Base-by-base conservation (phyloP, 2,888 invertebrate species). In the Hirtodrosophila trivittata region DNA sequence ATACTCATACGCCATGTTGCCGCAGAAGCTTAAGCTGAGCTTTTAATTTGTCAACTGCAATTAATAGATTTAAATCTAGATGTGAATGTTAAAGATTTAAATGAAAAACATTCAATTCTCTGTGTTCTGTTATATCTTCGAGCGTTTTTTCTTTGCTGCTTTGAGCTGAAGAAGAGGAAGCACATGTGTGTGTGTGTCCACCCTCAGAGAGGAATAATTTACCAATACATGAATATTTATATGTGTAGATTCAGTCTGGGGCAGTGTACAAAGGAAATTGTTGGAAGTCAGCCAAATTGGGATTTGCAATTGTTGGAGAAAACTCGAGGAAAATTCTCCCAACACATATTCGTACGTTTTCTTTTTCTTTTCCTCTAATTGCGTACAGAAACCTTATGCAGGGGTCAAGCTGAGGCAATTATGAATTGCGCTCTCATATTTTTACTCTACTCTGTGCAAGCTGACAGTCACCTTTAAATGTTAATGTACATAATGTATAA, bases 331-430 rank as follows among this genome's bases (percentile, higher is more conserved):
- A 32, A 51, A 57, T 37, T 46, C 32, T 32, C 45, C 5, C 18
- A 21, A 21, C 35, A 46, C 49, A 51, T 43, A 38, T 38, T 59
- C 30, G 3, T 4, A 10, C n/a, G 30, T 46, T 42, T 47, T 25
- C 25, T 35, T 56, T 66, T 32, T 32, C 45, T 52, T 43, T 49
- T 4, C 14, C 45, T 33, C 28, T 41, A 3, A 25, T 41, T 16
- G 21, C 16, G 7, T 9, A 32, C 18, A 51, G 25, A n/a, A 38
- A 12, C 35, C 12, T 13, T 13, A 12, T 12, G n/a, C n/a, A 64
- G 38, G 54, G 50, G 38, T 50, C 16, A 51, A 64, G 30, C 68
- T 43, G 28, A 41, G 69, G 74, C 73, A 73, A 73, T 69, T 74
- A 69, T 73, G 55, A 69, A 57, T 42, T 60, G 54, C 30, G 69